Percentiles rank a stretch among this genome's conserved stretches.
phyloP scores from a whole-genome alignment of 2,113 vertebrate genomes.

The Raja brachyura region DNA sequence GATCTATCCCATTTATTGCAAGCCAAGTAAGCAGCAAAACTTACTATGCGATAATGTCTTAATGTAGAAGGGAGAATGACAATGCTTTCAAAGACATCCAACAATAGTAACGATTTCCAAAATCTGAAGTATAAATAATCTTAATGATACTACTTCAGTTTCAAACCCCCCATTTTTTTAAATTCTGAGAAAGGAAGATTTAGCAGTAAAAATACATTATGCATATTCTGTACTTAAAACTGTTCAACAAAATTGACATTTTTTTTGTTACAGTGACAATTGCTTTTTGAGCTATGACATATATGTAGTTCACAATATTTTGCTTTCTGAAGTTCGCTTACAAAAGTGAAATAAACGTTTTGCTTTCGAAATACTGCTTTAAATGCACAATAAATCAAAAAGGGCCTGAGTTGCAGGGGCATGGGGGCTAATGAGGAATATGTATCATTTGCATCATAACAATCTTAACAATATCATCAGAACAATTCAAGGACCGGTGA shows the following conservation, averaged over 20 bases:
- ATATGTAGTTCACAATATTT: background rate
- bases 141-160: background rate
- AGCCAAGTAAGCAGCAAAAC: background rate
- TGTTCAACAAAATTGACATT: background rate
- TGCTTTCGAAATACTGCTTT: background rate
- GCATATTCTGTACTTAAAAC: background rate
- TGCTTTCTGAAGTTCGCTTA: background rate
- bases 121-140: background rate
- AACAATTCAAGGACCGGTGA: background rate
- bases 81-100: background rate
- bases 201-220: too few species aligned
- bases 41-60: background rate
- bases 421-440: too few species aligned
- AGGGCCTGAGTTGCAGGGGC: background rate
- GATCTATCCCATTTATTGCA: background rate
- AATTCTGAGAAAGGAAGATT: background rate
- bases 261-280: background rate
- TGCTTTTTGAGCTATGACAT: background rate
- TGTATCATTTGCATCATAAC: background rate
- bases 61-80: background rate
- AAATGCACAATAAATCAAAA: background rate
- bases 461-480: background rate
- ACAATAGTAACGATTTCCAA: background rate
- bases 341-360: background rate
- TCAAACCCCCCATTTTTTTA: background rate